Percentiles rank a stretch among this genome's conserved stretches.
phyloP scores from a whole-genome alignment of 2,888 invertebrate genomes.

The Dioctria rufipes region DNA sequence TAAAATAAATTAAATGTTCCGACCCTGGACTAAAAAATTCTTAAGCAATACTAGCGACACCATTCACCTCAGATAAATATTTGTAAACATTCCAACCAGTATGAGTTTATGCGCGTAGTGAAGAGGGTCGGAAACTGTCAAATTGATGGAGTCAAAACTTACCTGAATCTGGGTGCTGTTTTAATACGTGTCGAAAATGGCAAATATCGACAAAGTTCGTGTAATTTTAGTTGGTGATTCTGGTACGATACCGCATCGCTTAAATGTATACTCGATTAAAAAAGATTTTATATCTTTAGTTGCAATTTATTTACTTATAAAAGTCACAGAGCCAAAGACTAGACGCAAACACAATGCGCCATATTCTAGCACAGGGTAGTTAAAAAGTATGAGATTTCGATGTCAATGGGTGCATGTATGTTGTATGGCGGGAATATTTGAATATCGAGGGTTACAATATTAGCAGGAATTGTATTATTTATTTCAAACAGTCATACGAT shows the following conservation, averaged over 20 bases:
- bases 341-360: slow-evolving; percentile 57
- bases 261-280: slow-evolving; percentile 25
- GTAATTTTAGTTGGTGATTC: slow-evolving; percentile 94
- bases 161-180: slow-evolving; percentile 45
- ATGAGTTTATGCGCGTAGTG: slow-evolving; percentile 34
- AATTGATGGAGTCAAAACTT: slow-evolving; percentile 49
- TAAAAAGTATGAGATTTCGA: slow-evolving; percentile 10
- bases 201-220: slow-evolving; percentile 90
- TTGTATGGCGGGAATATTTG: slow-evolving; percentile 28
- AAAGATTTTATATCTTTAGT: background rate
- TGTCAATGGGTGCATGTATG: slow-evolving; percentile 14
- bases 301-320: slow-evolving; percentile 13
- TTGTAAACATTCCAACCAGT: slow-evolving; percentile 50
- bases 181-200: slow-evolving; percentile 73
- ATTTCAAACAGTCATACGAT: background rate
- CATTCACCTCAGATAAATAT: slow-evolving; percentile 31
- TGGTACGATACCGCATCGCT: slow-evolving; percentile 73
- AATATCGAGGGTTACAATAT: background rate
- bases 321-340: slow-evolving; percentile 27
- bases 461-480: background rate
- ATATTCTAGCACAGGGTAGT: slow-evolving; percentile 54
- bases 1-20: slow-evolving; percentile 22
- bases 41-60: slow-evolving; percentile 44
- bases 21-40: slow-evolving; percentile 1
- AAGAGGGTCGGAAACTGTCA: slow-evolving; percentile 50